These are phyloP conservation scores for Motacilla tschutschensis DNA, from an alignment of 2,113 vertebrate genomes.

Conservation along the genomic window DNA sequence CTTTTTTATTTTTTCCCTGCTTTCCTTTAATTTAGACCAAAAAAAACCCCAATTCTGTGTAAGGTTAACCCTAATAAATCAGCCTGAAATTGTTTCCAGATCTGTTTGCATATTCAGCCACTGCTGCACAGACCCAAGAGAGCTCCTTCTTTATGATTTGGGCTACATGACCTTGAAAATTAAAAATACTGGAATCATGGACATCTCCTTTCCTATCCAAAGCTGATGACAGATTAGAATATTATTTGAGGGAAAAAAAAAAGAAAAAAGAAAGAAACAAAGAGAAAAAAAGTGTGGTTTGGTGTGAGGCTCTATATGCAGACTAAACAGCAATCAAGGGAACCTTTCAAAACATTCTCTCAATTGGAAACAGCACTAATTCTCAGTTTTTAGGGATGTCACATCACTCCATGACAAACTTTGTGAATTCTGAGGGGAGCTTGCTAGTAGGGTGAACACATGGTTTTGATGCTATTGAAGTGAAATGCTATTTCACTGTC, in stretches of 20 bases:
- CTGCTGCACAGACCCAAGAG: not conserved
- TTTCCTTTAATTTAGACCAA: not conserved
- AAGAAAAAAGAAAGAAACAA: not conserved
- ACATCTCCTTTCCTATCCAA: not conserved
- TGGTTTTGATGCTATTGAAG: not conserved
- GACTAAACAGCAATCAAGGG: not conserved
- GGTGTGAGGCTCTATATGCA: not conserved
- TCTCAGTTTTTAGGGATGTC: not conserved
- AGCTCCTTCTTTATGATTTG: not conserved
- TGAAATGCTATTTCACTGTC: not conserved
- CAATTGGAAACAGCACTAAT: not conserved
- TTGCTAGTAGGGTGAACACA: not conserved
- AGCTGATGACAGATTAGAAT: not conserved
- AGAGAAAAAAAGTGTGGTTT: not conserved
- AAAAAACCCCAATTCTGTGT: not conserved
- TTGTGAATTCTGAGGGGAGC: not conserved
- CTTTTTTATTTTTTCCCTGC: not conserved
- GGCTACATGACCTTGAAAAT: slow-evolving; percentile 9
- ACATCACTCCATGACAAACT: not conserved
- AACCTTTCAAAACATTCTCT: slow-evolving; percentile 1
- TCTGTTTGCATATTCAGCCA: not conserved
- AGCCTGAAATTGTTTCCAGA: slow-evolving; percentile 32
- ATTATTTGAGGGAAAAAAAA: not conserved
- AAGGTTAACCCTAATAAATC: not conserved
- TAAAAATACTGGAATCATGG: not conserved